Percentiles rank a stretch among this genome's conserved stretches.
phyloP scores from a whole-genome alignment of 2,888 invertebrate species.

The Leptinotarsa peninsularis region DNA sequence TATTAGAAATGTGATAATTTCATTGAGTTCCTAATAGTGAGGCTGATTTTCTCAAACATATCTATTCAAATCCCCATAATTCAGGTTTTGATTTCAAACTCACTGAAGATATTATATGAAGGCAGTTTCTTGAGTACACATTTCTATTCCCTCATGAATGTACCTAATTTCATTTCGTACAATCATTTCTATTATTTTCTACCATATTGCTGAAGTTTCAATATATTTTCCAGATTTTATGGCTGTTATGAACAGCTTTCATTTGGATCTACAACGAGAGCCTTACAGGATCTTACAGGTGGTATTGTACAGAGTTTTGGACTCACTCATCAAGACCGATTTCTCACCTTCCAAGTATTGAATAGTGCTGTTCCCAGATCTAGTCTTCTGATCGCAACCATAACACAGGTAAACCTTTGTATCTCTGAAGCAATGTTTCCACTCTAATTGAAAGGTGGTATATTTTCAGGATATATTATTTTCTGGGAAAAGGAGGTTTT shows the following conservation, averaged over 20 bases:
- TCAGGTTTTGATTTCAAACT: too few species aligned
- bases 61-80: too few species aligned
- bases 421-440: too few species aligned
- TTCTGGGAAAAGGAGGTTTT: too few species aligned
- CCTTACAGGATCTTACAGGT: slow-evolving; percentile 79
- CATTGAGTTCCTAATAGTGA: too few species aligned
- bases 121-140: too few species aligned
- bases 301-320: slow-evolving; percentile 82
- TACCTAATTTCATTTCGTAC: too few species aligned
- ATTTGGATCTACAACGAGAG: slow-evolving; percentile 75
- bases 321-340: slow-evolving; percentile 74
- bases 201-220: neutral
- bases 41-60: too few species aligned
- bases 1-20: too few species aligned
- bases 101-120: too few species aligned
- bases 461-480: neutral
- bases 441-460: neutral
- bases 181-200: too few species aligned
- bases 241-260: slow-evolving; percentile 77
- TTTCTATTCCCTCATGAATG: too few species aligned
- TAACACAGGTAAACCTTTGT: slow-evolving; percentile 69
- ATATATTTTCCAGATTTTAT: slow-evolving; percentile 69
- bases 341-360: slow-evolving; percentile 75
- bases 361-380: slow-evolving; percentile 79
- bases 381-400: slow-evolving; percentile 76